Evolutionary conservation across 1,140 invertebrate species (phyloP).

Genomic region (Drosophila ogumai): DNA sequence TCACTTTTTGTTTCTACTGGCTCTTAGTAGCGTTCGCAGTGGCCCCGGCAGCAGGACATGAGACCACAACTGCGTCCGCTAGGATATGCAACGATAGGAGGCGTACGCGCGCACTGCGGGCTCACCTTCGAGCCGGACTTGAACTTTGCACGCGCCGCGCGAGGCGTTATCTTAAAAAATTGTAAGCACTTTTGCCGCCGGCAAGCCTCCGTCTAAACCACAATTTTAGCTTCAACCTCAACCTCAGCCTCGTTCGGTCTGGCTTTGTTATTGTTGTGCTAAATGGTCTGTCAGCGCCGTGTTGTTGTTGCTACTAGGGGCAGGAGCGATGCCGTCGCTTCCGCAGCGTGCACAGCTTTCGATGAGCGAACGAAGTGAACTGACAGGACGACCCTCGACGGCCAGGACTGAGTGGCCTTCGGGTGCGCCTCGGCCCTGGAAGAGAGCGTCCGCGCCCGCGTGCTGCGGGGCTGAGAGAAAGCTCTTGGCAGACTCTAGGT

Average conservation of each 20-base stretch:
- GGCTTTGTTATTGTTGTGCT: conserved; percentile 41
- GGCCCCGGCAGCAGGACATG: conserved; percentile 8
- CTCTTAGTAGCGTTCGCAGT: conserved; percentile 46
- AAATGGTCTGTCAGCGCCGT: conserved; percentile 18
- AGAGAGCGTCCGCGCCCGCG: conserved; percentile 48
- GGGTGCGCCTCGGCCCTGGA: conserved; percentile 57
- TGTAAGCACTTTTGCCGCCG: conserved; percentile 48
- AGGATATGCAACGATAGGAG: conserved; percentile 32
- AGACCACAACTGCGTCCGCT: conserved; percentile 37
- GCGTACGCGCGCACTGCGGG: conserved; percentile 5
- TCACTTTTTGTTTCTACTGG: conserved; percentile 57
- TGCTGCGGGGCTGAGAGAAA: conserved; percentile 23
- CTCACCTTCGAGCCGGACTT: conserved; percentile 18
- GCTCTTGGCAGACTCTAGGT: conserved; percentile 58
- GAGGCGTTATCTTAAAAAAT: conserved; percentile 22
- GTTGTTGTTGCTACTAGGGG: conserved; percentile 29
- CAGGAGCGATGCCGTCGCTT: conserved; percentile 42
- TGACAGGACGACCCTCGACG: conserved; percentile 47
- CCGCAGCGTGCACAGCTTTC: conserved; percentile 78
- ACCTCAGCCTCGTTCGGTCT: conserved; percentile 10
- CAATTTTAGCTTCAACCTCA: conserved; percentile 14
- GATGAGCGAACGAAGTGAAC: conserved; percentile 80
- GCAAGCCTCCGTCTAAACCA: conserved; percentile 17
- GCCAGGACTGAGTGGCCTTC: conserved; percentile 32
- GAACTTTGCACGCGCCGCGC: conserved; percentile 18